These are phyloP conservation scores for Mesocricetus auratus DNA, from an alignment of 2,113 vertebrate species.

Conservation along the genomic window DNA sequence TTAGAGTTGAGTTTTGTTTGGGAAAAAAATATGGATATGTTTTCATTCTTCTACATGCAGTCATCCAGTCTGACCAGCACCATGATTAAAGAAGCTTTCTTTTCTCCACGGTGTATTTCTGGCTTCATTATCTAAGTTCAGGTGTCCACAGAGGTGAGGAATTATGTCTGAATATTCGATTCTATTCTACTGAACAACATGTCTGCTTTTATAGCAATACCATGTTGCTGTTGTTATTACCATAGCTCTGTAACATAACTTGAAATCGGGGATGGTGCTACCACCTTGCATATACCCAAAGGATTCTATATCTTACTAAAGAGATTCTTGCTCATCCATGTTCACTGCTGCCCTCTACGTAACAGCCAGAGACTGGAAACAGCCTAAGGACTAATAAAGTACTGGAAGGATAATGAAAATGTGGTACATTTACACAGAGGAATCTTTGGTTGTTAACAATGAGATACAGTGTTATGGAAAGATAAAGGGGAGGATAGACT, in stretches of 20 bases:
- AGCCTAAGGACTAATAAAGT: not conserved
- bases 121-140: not conserved
- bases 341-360: not conserved
- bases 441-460: not conserved
- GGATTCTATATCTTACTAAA: not conserved
- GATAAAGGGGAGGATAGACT: not conserved
- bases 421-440: not conserved
- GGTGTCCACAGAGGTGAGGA: not conserved
- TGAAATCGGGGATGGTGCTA: not conserved
- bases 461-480: not conserved
- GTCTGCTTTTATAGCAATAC: not conserved
- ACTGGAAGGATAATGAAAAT: not conserved
- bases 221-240: not conserved
- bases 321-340: not conserved
- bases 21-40: not conserved
- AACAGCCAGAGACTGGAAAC: not conserved
- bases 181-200: not conserved
- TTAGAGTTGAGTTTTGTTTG: not conserved
- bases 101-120: not conserved
- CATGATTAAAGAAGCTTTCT: not conserved
- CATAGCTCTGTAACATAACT: not conserved
- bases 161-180: not conserved
- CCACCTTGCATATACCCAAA: not conserved
- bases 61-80: not conserved
- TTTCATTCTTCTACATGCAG: not conserved